A percentile compares a stretch with the other conserved stretches of the same genome.
Evolutionary conservation across 1,140 invertebrate genomes (phyloP).

Genomic region (Chlorops oryzae): DNA sequence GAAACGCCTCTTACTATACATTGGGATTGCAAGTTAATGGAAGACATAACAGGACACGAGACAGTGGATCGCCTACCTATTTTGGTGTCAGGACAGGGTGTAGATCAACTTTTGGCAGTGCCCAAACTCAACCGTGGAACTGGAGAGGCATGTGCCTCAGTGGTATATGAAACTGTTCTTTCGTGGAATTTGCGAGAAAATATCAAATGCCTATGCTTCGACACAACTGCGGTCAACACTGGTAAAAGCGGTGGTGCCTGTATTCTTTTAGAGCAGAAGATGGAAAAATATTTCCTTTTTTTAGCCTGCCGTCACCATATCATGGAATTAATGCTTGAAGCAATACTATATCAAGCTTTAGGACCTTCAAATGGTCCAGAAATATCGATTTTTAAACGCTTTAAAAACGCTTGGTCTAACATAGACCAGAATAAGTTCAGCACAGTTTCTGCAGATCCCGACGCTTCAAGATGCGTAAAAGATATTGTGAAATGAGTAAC

Average conservation of each 20-base stretch:
- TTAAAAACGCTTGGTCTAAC: neutral
- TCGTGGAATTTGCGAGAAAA: conserved; percentile 20
- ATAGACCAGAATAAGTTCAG: neutral
- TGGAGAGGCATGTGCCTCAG: conserved; percentile 17
- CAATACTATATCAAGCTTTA: too few species aligned
- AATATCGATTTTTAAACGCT: neutral
- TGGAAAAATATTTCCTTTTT: too few species aligned
- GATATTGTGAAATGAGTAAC: conserved; percentile 1
- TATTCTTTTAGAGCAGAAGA: neutral
- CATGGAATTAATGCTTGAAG: neutral
- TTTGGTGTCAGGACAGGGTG: conserved; percentile 16
- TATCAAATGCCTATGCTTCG: conserved; percentile 25
- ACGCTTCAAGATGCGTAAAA: conserved; percentile 1
- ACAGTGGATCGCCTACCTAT: conserved; percentile 27
- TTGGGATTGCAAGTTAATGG: conserved; percentile 27
- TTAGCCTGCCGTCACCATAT: too few species aligned
- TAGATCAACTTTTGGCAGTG: conserved; percentile 22
- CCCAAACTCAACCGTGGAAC: conserved; percentile 22
- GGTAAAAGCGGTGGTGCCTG: conserved; percentile 8
- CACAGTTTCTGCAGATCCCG: conserved; percentile 1
- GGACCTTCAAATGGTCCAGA: too few species aligned
- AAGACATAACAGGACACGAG: conserved; percentile 13
- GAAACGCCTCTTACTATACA: neutral
- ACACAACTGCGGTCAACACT: conserved; percentile 28
- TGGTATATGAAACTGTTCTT: conserved; percentile 17